Conservation (phyloP, 2,888 invertebrate genomes). For the Agonopterix arenella region DNA sequence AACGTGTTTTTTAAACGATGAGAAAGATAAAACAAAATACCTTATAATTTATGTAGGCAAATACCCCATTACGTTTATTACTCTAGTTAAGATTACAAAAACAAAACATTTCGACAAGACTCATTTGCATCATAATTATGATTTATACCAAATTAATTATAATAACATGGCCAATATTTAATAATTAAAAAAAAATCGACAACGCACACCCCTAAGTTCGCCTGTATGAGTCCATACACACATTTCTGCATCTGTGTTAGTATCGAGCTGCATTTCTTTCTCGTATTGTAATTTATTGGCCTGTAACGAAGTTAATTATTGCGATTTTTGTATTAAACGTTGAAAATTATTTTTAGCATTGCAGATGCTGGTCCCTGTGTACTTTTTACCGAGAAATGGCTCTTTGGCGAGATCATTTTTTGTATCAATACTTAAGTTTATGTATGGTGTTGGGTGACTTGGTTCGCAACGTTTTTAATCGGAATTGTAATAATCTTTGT, state of each 20-base stretch:
- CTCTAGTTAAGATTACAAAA: too few species aligned
- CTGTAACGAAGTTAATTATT: slow-evolving; percentile 77
- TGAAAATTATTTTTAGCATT: slow-evolving; percentile 73
- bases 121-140: too few species aligned
- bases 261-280: slow-evolving; percentile 69
- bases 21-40: too few species aligned
- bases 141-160: too few species aligned
- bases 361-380: slow-evolving; percentile 36
- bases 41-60: too few species aligned
- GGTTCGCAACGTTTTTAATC: not conserved
- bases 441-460: not conserved
- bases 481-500: too few species aligned
- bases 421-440: slow-evolving; percentile 1
- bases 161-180: too few species aligned
- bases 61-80: too few species aligned
- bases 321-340: slow-evolving; percentile 77
- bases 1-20: too few species aligned
- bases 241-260: slow-evolving; percentile 30
- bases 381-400: slow-evolving; percentile 32
- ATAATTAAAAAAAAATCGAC: slow-evolving; percentile 5
- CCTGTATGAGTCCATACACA: slow-evolving; percentile 21
- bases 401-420: slow-evolving; percentile 17
- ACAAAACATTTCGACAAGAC: too few species aligned
- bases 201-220: slow-evolving; percentile 19
- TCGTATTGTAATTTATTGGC: slow-evolving; percentile 76